phyloP scores from a whole-genome alignment of 2,113 vertebrate species.

The Sceloporus undulatus region DNA sequence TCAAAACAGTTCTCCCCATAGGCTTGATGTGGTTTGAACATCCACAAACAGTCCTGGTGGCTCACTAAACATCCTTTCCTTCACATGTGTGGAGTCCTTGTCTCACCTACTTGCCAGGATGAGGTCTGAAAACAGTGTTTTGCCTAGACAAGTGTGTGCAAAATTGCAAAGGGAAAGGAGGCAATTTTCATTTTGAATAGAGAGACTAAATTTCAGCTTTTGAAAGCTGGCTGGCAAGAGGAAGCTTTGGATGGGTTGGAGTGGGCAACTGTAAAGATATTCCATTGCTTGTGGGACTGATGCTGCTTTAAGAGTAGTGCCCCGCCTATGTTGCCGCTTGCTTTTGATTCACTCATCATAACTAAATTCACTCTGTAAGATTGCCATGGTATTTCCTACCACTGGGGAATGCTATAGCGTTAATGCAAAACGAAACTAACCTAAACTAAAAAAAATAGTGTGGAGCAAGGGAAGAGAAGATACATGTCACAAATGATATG shows the following conservation, averaged over 20 bases:
- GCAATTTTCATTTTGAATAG: neutral
- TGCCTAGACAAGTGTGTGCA: neutral
- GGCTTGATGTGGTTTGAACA: neutral
- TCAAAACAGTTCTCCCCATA: neutral
- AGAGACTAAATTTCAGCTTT: neutral
- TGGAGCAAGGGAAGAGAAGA: neutral
- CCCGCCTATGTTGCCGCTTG: neutral
- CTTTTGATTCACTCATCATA: neutral
- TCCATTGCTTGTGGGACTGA: no score
- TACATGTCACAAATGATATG: neutral
- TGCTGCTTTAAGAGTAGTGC: neutral
- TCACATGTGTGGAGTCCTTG: neutral
- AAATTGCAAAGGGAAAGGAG: neutral
- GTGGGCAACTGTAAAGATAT: no score
- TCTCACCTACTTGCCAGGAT: conserved; percentile 5
- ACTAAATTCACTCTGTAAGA: neutral
- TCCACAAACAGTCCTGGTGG: conserved; percentile 10
- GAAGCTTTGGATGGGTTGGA: no score
- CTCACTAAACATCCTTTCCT: neutral
- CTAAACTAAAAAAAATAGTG: neutral
- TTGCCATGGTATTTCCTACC: neutral
- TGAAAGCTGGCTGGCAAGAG: no score
- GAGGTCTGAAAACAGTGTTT: neutral
- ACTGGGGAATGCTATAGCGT: neutral
- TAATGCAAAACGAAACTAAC: neutral